phyloP scores from a whole-genome alignment of 2,797 vertebrate genomes.

The Enteromius mattozi region DNA sequence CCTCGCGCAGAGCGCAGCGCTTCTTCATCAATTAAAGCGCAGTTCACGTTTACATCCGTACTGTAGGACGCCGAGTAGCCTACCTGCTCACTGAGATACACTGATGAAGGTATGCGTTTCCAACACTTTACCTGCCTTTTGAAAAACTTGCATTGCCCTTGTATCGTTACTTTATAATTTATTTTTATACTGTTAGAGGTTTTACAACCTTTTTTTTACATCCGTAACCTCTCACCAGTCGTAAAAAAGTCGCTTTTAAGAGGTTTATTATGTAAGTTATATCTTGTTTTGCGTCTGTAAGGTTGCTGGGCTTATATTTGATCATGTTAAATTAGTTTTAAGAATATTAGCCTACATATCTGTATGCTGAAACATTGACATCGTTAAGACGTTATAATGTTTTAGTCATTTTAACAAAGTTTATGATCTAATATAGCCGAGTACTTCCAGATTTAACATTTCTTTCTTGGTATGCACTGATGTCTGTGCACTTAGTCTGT shows the following conservation, averaged over 20 bases:
- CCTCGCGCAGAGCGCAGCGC: background rate
- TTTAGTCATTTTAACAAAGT: background rate
- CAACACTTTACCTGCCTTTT: background rate
- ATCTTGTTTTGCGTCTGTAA: background rate
- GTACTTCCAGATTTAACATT: background rate
- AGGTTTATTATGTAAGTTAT: background rate
- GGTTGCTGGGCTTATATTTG: background rate
- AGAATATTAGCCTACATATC: background rate
- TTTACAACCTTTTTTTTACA: too few relatives aligned
- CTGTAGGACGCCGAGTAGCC: background rate
- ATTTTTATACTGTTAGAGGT: background rate
- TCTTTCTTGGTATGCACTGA: background rate
- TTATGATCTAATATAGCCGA: background rate
- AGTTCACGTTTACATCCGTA: background rate
- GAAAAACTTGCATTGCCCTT: background rate
- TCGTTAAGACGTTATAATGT: background rate
- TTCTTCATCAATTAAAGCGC: constrained; percentile 11
- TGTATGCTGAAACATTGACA: background rate
- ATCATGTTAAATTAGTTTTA: background rate
- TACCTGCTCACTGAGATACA: background rate
- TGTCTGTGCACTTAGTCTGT: constrained; percentile 29
- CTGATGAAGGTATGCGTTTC: constrained; percentile 53
- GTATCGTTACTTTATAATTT: background rate
- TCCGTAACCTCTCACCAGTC: background rate
- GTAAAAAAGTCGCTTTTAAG: background rate